phyloP scores from a whole-genome alignment of 2,797 vertebrate genomes.

The Leptatherina wallacei region DNA sequence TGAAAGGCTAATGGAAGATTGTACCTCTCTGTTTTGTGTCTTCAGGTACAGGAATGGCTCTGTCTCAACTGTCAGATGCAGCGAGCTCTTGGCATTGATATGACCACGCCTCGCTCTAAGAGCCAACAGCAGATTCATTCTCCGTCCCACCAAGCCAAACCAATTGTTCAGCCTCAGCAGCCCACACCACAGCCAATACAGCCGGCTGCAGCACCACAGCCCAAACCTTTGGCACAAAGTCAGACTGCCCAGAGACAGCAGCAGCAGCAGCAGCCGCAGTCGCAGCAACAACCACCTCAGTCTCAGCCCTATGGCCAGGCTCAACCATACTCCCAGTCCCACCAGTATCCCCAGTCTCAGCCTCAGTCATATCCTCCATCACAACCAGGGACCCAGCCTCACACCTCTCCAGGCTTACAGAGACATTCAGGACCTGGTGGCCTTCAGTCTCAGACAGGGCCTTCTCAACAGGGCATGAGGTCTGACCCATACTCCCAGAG shows the following conservation, averaged over 20 bases:
- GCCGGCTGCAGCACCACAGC: constrained; percentile 62
- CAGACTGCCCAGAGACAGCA: constrained; percentile 65
- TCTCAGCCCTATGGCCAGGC: constrained; percentile 64
- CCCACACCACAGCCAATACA: constrained; percentile 65
- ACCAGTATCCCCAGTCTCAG: constrained; percentile 61
- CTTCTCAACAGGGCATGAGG: constrained; percentile 70
- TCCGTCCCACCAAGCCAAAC: constrained; percentile 91
- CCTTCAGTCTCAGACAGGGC: constrained; percentile 62
- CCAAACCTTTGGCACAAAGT: constrained; percentile 68
- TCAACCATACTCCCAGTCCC: constrained; percentile 61
- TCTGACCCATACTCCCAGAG: constrained; percentile 73
- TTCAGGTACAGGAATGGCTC: constrained; percentile 97
- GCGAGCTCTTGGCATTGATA: constrained; percentile 98
- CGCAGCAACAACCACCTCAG: constrained; percentile 50
- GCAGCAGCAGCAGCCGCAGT: constrained; percentile 50
- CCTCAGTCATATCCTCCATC: constrained; percentile 48
- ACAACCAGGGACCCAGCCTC: constrained; percentile 66
- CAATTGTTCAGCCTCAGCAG: constrained; percentile 80
- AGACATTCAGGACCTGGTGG: constrained; percentile 66
- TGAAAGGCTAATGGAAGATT: constrained; percentile 9
- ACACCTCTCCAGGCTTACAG: constrained; percentile 66
- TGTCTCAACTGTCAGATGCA: constrained; percentile 99
- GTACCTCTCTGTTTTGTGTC: constrained; percentile 36
- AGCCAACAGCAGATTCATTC: constrained; percentile 97
- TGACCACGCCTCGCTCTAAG: constrained; percentile 96